Percentiles rank a stretch among this genome's conserved stretches.
Evolutionary conservation across 2,797 vertebrate species (phyloP).

Genomic region (Myotis pilosus): DNA sequence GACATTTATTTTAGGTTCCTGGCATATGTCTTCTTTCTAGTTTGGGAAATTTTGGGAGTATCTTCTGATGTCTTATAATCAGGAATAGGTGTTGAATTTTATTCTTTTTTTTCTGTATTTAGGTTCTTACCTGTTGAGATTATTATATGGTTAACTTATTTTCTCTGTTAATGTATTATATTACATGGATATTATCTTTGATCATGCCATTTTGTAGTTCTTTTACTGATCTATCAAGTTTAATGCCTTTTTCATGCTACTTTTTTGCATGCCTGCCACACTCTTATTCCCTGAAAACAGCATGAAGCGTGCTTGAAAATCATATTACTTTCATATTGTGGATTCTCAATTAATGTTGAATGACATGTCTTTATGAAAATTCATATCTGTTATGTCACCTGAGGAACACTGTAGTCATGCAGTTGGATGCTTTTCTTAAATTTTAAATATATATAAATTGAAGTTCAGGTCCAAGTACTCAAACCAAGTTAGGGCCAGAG

Average conservation of each 20-base stretch:
- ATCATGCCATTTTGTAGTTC: not conserved
- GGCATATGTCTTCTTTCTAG: not conserved
- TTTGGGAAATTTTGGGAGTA: not conserved
- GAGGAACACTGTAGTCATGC: not conserved
- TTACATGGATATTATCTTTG: not conserved
- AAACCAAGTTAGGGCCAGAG: not conserved
- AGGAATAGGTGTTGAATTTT: not conserved
- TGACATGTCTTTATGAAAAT: not conserved
- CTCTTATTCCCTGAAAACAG: not conserved
- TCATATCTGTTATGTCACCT: not conserved
- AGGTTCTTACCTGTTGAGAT: not conserved
- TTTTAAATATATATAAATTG: not conserved
- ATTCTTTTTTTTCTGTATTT: not conserved
- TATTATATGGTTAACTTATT: not conserved
- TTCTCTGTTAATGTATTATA: not conserved
- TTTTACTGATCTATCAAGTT: not conserved
- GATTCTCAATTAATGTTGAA: not conserved
- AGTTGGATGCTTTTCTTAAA: not conserved
- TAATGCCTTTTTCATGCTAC: not conserved
- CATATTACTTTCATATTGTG: not conserved
- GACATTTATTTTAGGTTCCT: not conserved
- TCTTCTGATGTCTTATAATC: not conserved
- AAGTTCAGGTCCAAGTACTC: not conserved
- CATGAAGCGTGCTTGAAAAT: not conserved
- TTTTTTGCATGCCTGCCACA: not conserved